Conservation (phyloP, 2,888 invertebrate species). For the Eupsilia transversa region DNA sequence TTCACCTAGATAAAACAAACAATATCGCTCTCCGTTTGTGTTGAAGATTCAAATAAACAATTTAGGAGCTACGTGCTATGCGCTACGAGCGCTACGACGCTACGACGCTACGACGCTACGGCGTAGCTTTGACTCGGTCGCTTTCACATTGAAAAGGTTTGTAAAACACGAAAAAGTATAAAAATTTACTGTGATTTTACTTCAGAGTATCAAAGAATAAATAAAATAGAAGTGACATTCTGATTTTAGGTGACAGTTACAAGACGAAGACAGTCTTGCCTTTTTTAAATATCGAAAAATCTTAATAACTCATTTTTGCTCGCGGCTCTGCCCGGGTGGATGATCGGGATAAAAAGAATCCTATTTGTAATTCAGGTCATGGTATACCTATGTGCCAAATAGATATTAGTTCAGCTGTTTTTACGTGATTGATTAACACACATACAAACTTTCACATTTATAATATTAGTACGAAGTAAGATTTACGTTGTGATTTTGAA, state of each 20-base stretch:
- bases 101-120: conserved; percentile 34
- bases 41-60: conserved; percentile 53
- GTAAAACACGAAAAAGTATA: not conserved
- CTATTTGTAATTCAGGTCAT: too few relatives aligned
- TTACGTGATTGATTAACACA: too few relatives aligned
- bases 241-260: not conserved
- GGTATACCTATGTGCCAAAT: too few relatives aligned
- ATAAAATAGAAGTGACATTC: not conserved
- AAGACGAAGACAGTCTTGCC: not conserved
- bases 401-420: too few relatives aligned
- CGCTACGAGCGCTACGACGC: conserved; percentile 41
- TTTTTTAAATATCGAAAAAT: not conserved
- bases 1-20: conserved; percentile 1
- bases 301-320: not conserved
- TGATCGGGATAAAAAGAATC: too few relatives aligned
- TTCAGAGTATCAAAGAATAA: not conserved
- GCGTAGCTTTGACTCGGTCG: conserved; percentile 12
- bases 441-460: not conserved
- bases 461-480: too few relatives aligned
- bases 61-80: conserved; percentile 38
- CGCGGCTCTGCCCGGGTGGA: too few relatives aligned
- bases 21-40: conserved; percentile 18
- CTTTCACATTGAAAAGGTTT: conserved; percentile 5
- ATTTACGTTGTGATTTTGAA: not conserved
- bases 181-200: not conserved